A percentile compares a stretch with the other conserved stretches of the same genome.
Evolutionary conservation across 2,888 invertebrate genomes (phyloP).

Genomic region (Axea sp.): DNA sequence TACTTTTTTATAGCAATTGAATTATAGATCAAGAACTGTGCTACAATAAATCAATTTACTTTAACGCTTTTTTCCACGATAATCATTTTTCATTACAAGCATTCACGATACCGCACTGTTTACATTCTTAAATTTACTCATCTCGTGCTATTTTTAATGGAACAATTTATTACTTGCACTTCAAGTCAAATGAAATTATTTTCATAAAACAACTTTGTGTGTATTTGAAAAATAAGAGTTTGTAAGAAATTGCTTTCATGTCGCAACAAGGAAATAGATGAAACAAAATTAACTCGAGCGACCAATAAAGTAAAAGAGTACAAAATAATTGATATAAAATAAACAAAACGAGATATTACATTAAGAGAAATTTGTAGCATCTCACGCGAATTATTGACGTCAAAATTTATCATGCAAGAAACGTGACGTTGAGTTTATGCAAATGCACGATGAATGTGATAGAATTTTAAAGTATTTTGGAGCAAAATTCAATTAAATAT

Average conservation of each 20-base stretch:
- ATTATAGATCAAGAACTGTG: no score
- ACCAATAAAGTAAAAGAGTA: not conserved
- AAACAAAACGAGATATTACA: not conserved
- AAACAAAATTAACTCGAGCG: not conserved
- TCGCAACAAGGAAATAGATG: not conserved
- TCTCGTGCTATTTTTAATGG: no score
- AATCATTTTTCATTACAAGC: no score
- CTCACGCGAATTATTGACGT: not conserved
- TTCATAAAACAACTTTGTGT: not conserved
- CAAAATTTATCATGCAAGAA: not conserved
- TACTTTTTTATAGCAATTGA: no score
- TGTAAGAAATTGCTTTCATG: not conserved
- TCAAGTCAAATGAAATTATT: not conserved
- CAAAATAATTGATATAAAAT: not conserved
- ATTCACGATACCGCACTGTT: no score
- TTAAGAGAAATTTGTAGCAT: not conserved
- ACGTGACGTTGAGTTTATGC: not conserved
- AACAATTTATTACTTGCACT: not conserved
- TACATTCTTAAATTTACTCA: no score
- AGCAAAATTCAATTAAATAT: no score
- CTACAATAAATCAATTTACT: no score
- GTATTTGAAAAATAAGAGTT: not conserved
- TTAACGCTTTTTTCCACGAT: no score
- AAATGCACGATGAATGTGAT: not conserved
- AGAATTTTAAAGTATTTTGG: no score